phyloP scores from a whole-genome alignment of 2,113 vertebrate genomes.

The Mormoops blainvillei region DNA sequence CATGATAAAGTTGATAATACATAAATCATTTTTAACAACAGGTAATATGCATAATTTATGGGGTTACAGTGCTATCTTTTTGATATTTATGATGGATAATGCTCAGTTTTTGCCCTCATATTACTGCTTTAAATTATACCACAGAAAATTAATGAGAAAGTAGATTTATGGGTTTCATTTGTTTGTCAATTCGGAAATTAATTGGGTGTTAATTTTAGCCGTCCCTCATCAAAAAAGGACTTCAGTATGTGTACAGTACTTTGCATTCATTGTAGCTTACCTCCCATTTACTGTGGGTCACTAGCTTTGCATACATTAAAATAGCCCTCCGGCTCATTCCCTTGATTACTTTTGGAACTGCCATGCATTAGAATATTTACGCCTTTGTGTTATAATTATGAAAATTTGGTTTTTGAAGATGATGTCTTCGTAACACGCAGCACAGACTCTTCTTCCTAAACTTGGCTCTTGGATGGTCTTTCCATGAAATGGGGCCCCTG shows the following conservation, averaged over 20 bases:
- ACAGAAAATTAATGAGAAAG: slow-evolving; percentile 98
- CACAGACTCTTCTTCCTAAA: slow-evolving; percentile 31
- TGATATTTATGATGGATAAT: slow-evolving; percentile 99
- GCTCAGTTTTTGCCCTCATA: slow-evolving; percentile 90
- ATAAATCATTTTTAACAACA: slow-evolving; percentile 91
- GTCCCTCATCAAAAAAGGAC: slow-evolving; percentile 94
- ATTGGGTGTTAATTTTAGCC: slow-evolving; percentile 99
- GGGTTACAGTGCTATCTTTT: slow-evolving; percentile 93
- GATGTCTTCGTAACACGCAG: slow-evolving; percentile 85
- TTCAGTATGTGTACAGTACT: slow-evolving; percentile 89
- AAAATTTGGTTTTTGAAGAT: slow-evolving; percentile 88
- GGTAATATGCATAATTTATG: slow-evolving; percentile 92
- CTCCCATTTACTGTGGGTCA: slow-evolving; percentile 96
- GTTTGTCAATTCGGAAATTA: slow-evolving; percentile 99
- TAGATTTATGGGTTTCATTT: slow-evolving; percentile 99
- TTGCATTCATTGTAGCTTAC: slow-evolving; percentile 95
- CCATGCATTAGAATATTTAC: slow-evolving; percentile 93
- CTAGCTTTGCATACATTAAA: slow-evolving; percentile 99
- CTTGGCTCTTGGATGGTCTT: slow-evolving; percentile 56
- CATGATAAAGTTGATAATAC: slow-evolving; percentile 86
- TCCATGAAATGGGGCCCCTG: background rate
- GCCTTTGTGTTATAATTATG: slow-evolving; percentile 96
- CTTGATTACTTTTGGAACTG: slow-evolving; percentile 98
- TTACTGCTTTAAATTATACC: slow-evolving; percentile 98
- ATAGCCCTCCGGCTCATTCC: slow-evolving; percentile 94